Evolutionary conservation across 2,797 vertebrate species (phyloP).

Genomic region (Lerista edwardsae): DNA sequence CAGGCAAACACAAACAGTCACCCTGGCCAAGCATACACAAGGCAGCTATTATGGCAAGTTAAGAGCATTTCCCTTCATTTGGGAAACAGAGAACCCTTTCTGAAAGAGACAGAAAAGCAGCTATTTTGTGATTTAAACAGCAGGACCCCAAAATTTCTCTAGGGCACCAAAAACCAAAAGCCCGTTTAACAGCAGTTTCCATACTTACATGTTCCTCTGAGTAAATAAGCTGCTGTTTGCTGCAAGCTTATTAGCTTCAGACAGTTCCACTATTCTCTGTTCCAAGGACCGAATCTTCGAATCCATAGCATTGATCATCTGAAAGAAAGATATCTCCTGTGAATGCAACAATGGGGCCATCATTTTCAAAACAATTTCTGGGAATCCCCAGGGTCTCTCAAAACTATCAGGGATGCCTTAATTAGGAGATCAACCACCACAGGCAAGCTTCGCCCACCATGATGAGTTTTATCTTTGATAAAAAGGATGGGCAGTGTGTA

Average conservation of each 20-base stretch:
- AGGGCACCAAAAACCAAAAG: background rate
- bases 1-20: background rate
- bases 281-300: constrained; percentile 98
- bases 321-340: constrained; percentile 63
- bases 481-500: background rate
- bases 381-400: background rate
- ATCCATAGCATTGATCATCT: constrained; percentile 99
- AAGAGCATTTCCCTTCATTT: background rate
- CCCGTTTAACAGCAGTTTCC: constrained; percentile 16
- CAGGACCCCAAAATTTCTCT: constrained; percentile 1
- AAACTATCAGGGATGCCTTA: background rate
- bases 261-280: constrained; percentile 95
- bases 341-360: background rate
- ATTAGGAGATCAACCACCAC: too few species aligned
- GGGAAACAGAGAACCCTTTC: background rate
- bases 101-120: constrained; percentile 33
- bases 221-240: constrained; percentile 99
- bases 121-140: background rate
- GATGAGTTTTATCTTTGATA: background rate
- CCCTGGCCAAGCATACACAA: background rate
- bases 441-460: background rate
- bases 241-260: constrained; percentile 97
- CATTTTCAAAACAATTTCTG: background rate
- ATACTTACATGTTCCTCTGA: constrained; percentile 98
- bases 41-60: background rate